Evolutionary conservation across 2,797 vertebrate genomes (phyloP).

Genomic region (Cetoscarus ocellatus): DNA sequence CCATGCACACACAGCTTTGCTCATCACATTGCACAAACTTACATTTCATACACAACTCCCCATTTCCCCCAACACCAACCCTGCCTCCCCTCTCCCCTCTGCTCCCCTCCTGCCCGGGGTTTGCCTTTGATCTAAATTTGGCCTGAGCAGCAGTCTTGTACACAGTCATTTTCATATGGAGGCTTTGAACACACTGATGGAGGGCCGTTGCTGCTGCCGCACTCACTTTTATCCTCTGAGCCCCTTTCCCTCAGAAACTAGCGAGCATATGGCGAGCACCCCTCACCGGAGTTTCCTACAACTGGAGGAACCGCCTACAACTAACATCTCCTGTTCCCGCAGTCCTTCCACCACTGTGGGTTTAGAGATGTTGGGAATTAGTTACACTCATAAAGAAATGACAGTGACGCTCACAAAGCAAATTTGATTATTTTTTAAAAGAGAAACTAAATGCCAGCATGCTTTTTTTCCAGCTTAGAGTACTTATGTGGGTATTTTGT

Average conservation of each 20-base stretch:
- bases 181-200: constrained; percentile 95
- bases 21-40: constrained; percentile 73
- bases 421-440: constrained; percentile 41
- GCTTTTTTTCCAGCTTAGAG: no score
- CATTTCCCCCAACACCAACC: constrained; percentile 50
- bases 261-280: constrained; percentile 95
- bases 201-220: constrained; percentile 82
- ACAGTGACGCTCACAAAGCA: constrained; percentile 78
- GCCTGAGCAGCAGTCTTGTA: constrained; percentile 79
- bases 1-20: constrained; percentile 69
- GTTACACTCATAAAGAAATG: constrained; percentile 76
- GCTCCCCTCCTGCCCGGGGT: constrained; percentile 46
- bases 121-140: constrained; percentile 86
- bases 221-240: constrained; percentile 93
- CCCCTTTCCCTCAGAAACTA: constrained; percentile 87
- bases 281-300: constrained; percentile 89
- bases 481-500: no score
- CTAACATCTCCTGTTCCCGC: constrained; percentile 67
- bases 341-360: constrained; percentile 59
- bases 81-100: constrained; percentile 28
- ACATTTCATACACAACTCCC: constrained; percentile 74
- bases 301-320: constrained; percentile 88
- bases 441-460: no score
- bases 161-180: constrained; percentile 87
- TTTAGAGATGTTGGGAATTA: constrained; percentile 87